Evolutionary conservation across 1,140 invertebrate genomes (phyloP).

Genomic region (Trigoniulus corallinus): DNA sequence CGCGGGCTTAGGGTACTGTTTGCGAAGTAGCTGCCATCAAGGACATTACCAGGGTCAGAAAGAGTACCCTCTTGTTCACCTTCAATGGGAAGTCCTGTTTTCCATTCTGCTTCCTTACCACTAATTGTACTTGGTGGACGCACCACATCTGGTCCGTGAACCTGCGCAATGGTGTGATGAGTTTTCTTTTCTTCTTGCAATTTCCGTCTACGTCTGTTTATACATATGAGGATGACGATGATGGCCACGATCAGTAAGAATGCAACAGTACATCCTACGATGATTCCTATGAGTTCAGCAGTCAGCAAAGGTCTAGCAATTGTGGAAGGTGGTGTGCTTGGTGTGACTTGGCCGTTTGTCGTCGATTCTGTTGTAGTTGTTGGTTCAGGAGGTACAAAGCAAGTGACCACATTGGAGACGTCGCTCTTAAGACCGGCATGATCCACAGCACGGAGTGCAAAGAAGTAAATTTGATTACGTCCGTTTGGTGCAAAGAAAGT

Average conservation of each 20-base stretch:
- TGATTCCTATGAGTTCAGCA: not conserved
- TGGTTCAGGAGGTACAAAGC: conserved; percentile 25
- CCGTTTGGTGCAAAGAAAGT: not conserved
- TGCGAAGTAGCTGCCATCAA: not conserved
- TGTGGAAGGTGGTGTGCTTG: not conserved
- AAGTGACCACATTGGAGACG: conserved; percentile 36
- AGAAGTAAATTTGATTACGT: conserved; percentile 19
- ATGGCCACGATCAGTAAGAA: not conserved
- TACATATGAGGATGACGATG: not conserved
- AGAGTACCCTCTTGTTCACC: not conserved
- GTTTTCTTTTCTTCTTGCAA: not conserved
- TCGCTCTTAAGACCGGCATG: conserved; percentile 26
- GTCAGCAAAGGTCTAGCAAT: not conserved
- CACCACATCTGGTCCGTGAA: not conserved
- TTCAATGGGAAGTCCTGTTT: not conserved
- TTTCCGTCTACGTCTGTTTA: not conserved
- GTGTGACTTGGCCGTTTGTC: not conserved
- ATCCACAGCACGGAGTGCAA: conserved; percentile 34
- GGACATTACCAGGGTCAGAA: not conserved
- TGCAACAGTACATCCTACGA: not conserved
- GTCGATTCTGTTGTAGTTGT: not conserved
- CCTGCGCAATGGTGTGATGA: not conserved
- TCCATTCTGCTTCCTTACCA: not conserved
- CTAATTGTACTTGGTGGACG: not conserved
- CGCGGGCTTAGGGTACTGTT: not conserved